phyloP scores from a whole-genome alignment of 2,888 invertebrate genomes.

The Microplitis deprimator region DNA sequence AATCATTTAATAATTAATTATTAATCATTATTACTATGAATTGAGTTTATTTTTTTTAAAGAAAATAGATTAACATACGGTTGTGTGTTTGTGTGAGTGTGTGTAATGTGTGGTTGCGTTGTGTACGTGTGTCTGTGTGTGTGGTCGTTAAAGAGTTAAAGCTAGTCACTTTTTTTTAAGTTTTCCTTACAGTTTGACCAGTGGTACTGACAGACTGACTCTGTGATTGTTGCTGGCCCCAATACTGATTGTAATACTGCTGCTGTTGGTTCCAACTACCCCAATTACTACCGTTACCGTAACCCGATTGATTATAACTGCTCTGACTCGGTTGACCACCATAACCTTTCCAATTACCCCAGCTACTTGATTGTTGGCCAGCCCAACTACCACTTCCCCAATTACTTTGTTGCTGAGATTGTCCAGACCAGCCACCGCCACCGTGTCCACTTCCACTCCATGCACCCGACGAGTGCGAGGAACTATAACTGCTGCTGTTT shows the following conservation, averaged over 20 bases:
- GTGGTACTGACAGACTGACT: slow-evolving; percentile 54
- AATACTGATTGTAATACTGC: slow-evolving; percentile 70
- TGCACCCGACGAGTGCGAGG: slow-evolving; percentile 52
- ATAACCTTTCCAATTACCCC: slow-evolving; percentile 65
- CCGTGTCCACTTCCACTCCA: slow-evolving; percentile 48
- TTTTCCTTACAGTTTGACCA: slow-evolving; percentile 42
- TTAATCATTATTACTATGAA: neutral
- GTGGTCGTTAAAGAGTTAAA: neutral
- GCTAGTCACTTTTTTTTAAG: slow-evolving; percentile 29
- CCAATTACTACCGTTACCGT: slow-evolving; percentile 69
- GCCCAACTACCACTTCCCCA: slow-evolving; percentile 48
- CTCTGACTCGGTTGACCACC: slow-evolving; percentile 58
- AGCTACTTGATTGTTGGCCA: slow-evolving; percentile 54
- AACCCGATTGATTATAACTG: slow-evolving; percentile 54
- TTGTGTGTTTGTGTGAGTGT: neutral
- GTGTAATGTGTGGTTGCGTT: neutral
- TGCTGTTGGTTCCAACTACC: slow-evolving; percentile 67
- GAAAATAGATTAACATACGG: neutral
- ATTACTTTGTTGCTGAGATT: slow-evolving; percentile 44
- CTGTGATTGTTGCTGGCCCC: slow-evolving; percentile 62
- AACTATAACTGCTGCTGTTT: slow-evolving; percentile 57
- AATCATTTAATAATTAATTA: neutral
- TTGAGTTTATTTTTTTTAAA: neutral
- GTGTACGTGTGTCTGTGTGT: neutral
- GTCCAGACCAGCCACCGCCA: slow-evolving; percentile 51